phyloP scores from a whole-genome alignment of 1,140 invertebrate genomes.

The Drosophila rufa region DNA sequence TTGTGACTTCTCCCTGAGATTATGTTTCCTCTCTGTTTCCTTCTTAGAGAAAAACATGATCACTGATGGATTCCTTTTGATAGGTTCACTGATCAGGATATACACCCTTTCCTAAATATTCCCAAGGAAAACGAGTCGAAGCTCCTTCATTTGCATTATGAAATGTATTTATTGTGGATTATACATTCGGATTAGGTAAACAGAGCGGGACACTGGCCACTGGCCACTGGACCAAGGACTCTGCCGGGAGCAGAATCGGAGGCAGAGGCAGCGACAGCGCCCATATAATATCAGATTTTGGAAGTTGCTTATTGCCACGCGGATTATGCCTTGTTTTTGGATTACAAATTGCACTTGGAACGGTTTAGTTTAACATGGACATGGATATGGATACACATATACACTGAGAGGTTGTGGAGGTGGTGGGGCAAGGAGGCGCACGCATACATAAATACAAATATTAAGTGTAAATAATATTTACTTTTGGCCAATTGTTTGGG shows the following conservation, averaged over 20 bases:
- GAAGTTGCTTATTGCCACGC: conserved; percentile 32
- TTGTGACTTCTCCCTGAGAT: too few species aligned
- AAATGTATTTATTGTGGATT: conserved; percentile 31
- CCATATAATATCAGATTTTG: conserved; percentile 25
- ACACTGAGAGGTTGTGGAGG: conserved; percentile 29
- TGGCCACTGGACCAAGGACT: not conserved
- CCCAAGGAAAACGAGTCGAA: not conserved
- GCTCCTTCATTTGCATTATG: not conserved
- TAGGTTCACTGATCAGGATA: too few species aligned
- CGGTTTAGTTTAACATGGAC: conserved; percentile 54
- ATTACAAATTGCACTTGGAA: conserved; percentile 78
- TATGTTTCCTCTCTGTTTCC: too few species aligned
- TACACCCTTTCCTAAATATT: too few species aligned
- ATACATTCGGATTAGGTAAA: conserved; percentile 36
- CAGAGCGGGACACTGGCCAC: conserved; percentile 7
- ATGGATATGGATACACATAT: conserved; percentile 39
- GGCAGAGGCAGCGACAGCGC: not conserved
- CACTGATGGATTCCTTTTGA: too few species aligned
- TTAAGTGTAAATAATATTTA: conserved; percentile 38
- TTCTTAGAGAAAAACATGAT: too few species aligned
- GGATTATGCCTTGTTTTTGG: conserved; percentile 22
- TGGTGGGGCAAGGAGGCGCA: conserved; percentile 9
- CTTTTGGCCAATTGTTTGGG: conserved; percentile 65
- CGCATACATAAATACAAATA: conserved; percentile 16
- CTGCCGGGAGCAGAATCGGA: not conserved